A percentile compares a stretch with the other conserved stretches of the same genome.
Evolutionary conservation across 1,140 invertebrate species (phyloP).

Genomic region (Drosophila quadrilineata): DNA sequence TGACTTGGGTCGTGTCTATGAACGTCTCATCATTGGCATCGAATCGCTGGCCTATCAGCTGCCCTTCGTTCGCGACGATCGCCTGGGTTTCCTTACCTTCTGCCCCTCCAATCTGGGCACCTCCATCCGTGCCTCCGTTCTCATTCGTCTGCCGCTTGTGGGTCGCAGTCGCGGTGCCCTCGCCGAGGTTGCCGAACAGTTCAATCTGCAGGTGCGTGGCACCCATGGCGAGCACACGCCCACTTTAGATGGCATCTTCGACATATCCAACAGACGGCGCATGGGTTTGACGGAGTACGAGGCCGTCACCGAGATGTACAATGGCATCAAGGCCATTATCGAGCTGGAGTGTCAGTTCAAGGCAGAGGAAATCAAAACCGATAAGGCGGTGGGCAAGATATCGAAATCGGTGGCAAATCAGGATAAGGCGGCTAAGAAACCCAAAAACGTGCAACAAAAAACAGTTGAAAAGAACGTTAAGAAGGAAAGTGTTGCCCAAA

Average conservation of each 20-base stretch:
- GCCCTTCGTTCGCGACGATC: constrained; percentile 93
- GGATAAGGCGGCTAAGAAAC: background rate
- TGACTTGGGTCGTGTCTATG: constrained; percentile 94
- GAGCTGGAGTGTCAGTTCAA: constrained; percentile 85
- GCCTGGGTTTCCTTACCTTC: constrained; percentile 97
- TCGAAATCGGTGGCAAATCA: too few relatives aligned
- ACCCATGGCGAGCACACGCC: constrained; percentile 96
- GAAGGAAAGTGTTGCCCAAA: background rate
- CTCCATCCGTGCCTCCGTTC: constrained; percentile 97
- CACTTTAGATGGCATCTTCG: constrained; percentile 95
- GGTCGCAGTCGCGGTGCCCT: constrained; percentile 91
- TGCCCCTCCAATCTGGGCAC: constrained; percentile 99
- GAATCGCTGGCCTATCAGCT: constrained; percentile 94
- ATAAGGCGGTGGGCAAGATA: too few relatives aligned
- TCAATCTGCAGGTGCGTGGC: constrained; percentile 95
- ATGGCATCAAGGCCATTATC: constrained; percentile 92
- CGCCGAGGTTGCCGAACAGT: constrained; percentile 93
- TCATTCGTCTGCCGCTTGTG: constrained; percentile 97
- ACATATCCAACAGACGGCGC: constrained; percentile 94
- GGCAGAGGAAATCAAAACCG: background rate
- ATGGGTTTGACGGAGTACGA: constrained; percentile 93
- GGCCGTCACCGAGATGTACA: constrained; percentile 93
- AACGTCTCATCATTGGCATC: constrained; percentile 92
- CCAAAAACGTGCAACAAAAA: background rate
- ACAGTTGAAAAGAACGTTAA: background rate